Conservation (phyloP, 2,113 vertebrate species). For the Callithrix jacchus region DNA sequence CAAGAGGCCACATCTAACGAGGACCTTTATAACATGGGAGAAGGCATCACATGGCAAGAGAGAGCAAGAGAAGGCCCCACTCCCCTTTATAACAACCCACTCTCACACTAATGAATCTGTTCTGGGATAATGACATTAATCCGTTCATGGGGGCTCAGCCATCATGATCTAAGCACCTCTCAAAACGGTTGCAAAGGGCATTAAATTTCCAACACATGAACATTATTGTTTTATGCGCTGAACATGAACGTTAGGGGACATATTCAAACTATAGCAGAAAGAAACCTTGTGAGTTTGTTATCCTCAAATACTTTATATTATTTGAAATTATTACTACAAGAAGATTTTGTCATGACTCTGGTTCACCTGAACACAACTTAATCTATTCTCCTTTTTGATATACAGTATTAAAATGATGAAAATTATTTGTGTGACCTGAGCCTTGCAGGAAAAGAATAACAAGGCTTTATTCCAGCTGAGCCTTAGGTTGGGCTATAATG, state of each 20-base stretch:
- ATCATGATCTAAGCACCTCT: background rate
- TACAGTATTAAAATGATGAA: background rate
- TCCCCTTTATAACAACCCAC: background rate
- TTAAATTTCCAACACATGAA: background rate
- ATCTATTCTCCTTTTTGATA: background rate
- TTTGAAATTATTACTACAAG: slow-evolving; percentile 3
- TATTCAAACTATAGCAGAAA: background rate
- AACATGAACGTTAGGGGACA: background rate
- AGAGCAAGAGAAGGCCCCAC: background rate
- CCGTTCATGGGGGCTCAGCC: background rate
- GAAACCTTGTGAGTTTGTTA: background rate
- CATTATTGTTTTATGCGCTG: background rate
- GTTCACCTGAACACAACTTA: background rate
- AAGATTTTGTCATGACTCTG: background rate
- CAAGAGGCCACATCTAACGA: background rate
- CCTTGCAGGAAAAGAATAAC: background rate
- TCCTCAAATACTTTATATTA: background rate
- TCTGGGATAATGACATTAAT: background rate
- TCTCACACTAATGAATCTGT: background rate
- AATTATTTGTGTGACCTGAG: background rate
- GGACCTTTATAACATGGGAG: background rate
- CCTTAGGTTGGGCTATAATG: background rate
- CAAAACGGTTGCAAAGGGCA: background rate
- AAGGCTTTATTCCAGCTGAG: background rate
- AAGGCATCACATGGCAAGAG: background rate